A percentile compares a stretch with the other conserved stretches of the same genome.
Evolutionary conservation across 2,797 vertebrate species (phyloP).

Genomic region (Chrysocyon brachyurus): DNA sequence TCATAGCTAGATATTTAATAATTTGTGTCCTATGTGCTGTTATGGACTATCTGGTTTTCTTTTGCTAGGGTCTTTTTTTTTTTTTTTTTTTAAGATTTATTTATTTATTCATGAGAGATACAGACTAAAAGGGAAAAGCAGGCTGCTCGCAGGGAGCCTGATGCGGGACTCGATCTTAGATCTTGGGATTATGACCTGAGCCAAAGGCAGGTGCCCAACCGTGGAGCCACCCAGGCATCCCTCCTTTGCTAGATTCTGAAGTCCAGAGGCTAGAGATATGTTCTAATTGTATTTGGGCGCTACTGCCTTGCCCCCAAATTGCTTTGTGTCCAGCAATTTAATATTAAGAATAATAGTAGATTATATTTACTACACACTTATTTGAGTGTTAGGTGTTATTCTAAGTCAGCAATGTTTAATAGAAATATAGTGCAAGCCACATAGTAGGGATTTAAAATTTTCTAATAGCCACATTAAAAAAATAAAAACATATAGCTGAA

Average conservation of each 20-base stretch:
- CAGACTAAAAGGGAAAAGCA: no score
- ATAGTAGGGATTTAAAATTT: neutral
- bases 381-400: neutral
- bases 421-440: neutral
- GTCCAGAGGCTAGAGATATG: neutral
- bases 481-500: neutral
- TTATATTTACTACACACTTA: neutral
- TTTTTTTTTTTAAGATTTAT: no score
- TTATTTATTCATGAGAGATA: no score
- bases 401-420: neutral
- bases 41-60: neutral
- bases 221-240: no score
- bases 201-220: no score
- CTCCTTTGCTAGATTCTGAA: neutral
- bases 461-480: neutral
- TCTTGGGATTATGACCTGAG: no score
- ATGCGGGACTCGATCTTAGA: no score
- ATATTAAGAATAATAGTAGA: neutral
- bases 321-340: neutral
- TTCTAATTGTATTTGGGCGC: neutral
- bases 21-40: neutral
- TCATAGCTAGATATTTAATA: neutral
- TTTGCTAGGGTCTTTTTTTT: neutral
- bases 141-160: no score
- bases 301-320: neutral